Evolutionary conservation across 1,140 invertebrate genomes (phyloP), one percentile per base, ranked within the genome.

Genomic region (Drosophila subpulchrella): DNA sequence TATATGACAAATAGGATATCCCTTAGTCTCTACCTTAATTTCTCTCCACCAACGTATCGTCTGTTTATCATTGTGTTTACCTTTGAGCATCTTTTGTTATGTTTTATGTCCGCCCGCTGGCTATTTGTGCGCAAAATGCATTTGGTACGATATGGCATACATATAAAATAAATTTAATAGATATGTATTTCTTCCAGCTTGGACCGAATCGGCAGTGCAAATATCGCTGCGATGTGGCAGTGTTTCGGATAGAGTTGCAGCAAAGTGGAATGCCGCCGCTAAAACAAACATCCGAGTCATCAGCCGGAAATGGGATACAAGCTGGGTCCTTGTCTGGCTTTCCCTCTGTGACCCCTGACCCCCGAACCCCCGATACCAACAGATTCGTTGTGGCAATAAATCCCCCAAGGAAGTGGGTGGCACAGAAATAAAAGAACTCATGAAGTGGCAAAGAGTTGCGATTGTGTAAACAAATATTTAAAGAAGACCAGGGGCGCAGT

Each of bases 391-490:
- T 58, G 68, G 66, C 68, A 71, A 72, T 72, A 72, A 72, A 72
- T 71, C 66, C 42, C 51, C 44, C n/a, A 42, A 34, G 68, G 70
- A 72, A 66, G 42, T 32, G 62, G 32, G 59, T 65, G 61, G 61
- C n/a, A 27, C 56, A 46, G 39, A 17, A 65, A 17, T 13, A 66
- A 48, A 20, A 59, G 78, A 82, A 75, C 55, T 73, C 70, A 63
- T 74, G 39, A 77, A 81, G 67, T 85, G 81, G 57, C 81, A 85
- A 85, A 74, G 77, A 85, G 73, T 85, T 85, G 62, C 73, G 65
- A 81, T 81, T 83, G 55, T 68, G 79, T 83, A 83, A 83, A 78
- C 80, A 83, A 83, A 78, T 75, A 78, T 71, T 75, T 59, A 71
- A 53, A 39, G 47, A 47, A 70, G 44, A 59, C 46, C 72, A 75